These are phyloP conservation scores for Podocnemis expansa DNA, from an alignment of 2,113 vertebrate species.

Conservation along the genomic window DNA sequence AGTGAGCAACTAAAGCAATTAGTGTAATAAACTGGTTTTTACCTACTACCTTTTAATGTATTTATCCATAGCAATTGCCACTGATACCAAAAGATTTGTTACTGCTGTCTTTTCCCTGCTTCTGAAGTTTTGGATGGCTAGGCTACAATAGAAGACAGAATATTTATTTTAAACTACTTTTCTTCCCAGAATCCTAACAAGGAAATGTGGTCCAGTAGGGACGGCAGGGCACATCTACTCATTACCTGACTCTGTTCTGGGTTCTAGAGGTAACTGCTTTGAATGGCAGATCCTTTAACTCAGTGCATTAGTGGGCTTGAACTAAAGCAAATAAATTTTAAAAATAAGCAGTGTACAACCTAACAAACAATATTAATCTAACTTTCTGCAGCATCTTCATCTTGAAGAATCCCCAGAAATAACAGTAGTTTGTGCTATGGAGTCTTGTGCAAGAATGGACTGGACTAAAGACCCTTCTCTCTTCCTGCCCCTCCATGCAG, in stretches of 20 bases:
- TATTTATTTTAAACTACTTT: not conserved
- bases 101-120: not conserved
- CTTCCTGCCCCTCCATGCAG: no score
- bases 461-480: not conserved
- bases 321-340: not conserved
- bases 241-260: no score
- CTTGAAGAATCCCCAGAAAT: not conserved
- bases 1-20: not conserved
- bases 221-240: not conserved
- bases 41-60: not conserved
- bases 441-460: not conserved
- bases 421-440: not conserved
- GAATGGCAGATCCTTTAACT: not conserved
- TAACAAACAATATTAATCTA: not conserved
- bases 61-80: not conserved
- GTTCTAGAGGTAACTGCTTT: not conserved
- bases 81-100: not conserved
- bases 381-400: not conserved
- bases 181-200: not conserved
- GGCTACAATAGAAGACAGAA: not conserved
- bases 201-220: not conserved
- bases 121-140: not conserved
- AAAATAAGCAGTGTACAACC: accelerated
- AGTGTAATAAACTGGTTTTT: not conserved
- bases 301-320: not conserved